These are phyloP conservation scores for Pyrgus malvae DNA, from an alignment of 2,888 invertebrate species.

Conservation along the genomic window DNA sequence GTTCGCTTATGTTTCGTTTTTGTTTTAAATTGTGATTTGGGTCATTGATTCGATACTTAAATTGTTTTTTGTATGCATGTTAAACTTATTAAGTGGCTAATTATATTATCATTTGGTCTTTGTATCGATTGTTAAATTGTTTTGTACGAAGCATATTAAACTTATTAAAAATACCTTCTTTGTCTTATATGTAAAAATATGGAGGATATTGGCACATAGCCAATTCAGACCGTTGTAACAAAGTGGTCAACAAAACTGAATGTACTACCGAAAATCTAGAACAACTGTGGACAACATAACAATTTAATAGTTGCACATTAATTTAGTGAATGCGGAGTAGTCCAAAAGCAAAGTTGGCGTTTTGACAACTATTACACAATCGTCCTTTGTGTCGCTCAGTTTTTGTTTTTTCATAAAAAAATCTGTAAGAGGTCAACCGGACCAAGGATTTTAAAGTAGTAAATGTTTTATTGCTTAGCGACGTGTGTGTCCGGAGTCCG, in stretches of 20 bases:
- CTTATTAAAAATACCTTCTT: too few species aligned
- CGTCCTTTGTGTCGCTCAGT: constrained; percentile 8
- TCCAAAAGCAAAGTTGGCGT: constrained; percentile 23
- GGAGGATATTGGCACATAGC: not conserved
- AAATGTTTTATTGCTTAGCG: constrained; percentile 1
- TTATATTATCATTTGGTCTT: too few species aligned
- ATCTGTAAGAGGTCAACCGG: constrained; percentile 5
- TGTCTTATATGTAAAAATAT: too few species aligned
- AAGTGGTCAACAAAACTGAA: not conserved
- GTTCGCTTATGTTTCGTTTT: too few species aligned
- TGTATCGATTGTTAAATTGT: too few species aligned
- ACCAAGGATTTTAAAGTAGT: constrained; percentile 1
- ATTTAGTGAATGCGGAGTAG: constrained; percentile 17
- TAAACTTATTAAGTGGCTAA: too few species aligned
- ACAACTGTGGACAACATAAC: constrained; percentile 15
- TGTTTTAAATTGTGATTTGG: too few species aligned
- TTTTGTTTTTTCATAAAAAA: constrained; percentile 1
- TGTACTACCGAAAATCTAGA: constrained; percentile 1
- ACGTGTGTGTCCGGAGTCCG: constrained; percentile 7
- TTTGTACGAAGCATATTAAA: too few species aligned
- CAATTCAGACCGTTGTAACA: too few species aligned
- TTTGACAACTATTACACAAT: constrained; percentile 25
- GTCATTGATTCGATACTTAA: too few species aligned
- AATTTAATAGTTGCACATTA: constrained; percentile 22
- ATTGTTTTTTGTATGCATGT: too few species aligned